Percentiles rank a stretch among this genome's conserved stretches.
phyloP scores from a whole-genome alignment of 2,113 vertebrate species.

The Indri indri region DNA sequence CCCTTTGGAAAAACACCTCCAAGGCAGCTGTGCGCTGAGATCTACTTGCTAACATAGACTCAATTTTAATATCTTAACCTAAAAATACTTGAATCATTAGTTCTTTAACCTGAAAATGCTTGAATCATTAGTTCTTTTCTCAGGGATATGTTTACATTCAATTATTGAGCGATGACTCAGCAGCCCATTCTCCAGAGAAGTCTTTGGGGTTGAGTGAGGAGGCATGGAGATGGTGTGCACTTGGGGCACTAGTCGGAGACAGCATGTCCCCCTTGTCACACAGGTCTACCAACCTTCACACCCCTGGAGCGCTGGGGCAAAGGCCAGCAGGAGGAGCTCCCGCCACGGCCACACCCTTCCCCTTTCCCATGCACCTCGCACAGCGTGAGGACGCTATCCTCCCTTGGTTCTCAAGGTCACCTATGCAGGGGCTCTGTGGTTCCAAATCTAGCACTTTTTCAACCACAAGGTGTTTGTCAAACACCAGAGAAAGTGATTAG shows the following conservation, averaged over 20 bases:
- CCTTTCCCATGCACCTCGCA: fast-evolving
- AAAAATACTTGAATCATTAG: not conserved
- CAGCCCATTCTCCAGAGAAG: not conserved
- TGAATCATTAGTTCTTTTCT: not conserved
- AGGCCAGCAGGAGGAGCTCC: not conserved
- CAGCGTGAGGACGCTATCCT: not conserved
- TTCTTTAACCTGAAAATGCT: not conserved
- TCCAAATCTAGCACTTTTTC: not conserved
- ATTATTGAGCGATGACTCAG: not conserved
- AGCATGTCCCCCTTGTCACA: not conserved
- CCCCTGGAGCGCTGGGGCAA: not conserved
- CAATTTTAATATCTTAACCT: not conserved
- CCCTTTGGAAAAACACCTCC: not conserved
- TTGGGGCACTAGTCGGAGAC: no score
- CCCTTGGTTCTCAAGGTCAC: not conserved
- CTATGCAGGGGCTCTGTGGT: not conserved
- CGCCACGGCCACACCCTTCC: not conserved
- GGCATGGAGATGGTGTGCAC: not conserved
- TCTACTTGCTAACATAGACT: not conserved
- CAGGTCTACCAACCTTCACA: not conserved
- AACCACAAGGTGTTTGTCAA: not conserved
- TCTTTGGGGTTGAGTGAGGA: not conserved
- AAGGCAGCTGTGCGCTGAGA: not conserved
- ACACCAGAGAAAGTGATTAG: not conserved
- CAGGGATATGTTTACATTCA: not conserved